phyloP scores from a whole-genome alignment of 2,888 invertebrate species.

The Ectobius pallidus region DNA sequence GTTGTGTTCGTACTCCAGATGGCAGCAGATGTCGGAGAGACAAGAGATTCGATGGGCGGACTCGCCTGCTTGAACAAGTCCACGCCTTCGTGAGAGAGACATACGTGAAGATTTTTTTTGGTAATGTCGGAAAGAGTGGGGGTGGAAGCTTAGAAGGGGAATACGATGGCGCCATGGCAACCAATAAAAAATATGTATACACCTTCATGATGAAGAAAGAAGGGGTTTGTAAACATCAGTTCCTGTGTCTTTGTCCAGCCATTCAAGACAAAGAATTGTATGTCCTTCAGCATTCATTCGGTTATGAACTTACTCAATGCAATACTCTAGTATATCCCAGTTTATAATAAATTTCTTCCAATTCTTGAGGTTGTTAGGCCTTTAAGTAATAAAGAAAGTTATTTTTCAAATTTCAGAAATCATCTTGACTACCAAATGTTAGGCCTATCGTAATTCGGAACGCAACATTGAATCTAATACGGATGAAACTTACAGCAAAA shows the following conservation, averaged over 20 bases:
- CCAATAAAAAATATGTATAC: slow-evolving; percentile 1
- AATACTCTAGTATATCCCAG: too few relatives aligned
- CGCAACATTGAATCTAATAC: too few relatives aligned
- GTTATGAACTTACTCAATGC: too few relatives aligned
- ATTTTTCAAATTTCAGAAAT: too few relatives aligned
- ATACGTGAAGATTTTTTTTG: slow-evolving; percentile 2
- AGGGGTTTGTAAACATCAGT: not conserved
- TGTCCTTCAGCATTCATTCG: too few relatives aligned
- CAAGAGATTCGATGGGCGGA: slow-evolving; percentile 22
- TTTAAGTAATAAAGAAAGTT: too few relatives aligned
- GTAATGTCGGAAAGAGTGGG: slow-evolving; percentile 12
- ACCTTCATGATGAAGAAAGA: not conserved
- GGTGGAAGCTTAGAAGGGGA: not conserved
- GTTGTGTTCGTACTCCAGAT: not conserved
- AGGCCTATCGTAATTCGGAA: too few relatives aligned
- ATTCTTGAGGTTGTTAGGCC: too few relatives aligned
- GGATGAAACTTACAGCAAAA: too few relatives aligned
- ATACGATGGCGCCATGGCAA: slow-evolving; percentile 19
- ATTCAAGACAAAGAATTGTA: not conserved
- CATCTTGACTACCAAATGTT: too few relatives aligned
- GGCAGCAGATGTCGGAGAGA: slow-evolving; percentile 1
- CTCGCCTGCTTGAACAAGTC: not conserved
- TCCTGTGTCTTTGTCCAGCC: too few relatives aligned
- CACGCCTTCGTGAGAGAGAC: slow-evolving; percentile 17
- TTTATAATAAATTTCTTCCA: too few relatives aligned